A percentile compares a stretch with the other conserved stretches of the same genome.
Evolutionary conservation across 2,888 invertebrate genomes (phyloP).

Genomic region (Ophioninae sp.): DNA sequence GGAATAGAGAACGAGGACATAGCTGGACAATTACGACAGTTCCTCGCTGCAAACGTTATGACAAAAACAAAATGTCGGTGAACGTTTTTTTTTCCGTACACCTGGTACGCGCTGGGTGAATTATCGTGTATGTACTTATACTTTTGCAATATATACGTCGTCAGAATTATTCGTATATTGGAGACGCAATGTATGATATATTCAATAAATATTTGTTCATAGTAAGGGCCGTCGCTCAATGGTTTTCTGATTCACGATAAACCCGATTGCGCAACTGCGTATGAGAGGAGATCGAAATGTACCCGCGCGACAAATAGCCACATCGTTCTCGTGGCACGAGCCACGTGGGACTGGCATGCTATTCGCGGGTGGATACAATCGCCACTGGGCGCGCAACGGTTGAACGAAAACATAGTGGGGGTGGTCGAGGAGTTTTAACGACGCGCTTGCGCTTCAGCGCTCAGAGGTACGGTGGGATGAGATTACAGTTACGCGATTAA

Average conservation of each 20-base stretch:
- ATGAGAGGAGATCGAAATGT: background rate
- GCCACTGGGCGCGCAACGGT: too few species aligned
- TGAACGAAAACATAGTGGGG: too few species aligned
- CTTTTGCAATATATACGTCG: conserved; percentile 22
- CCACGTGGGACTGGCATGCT: background rate
- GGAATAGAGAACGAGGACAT: conserved; percentile 22
- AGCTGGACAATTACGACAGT: conserved; percentile 36
- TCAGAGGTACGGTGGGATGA: too few species aligned
- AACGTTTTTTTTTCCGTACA: conserved; percentile 21
- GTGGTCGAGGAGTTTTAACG: too few species aligned
- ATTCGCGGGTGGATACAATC: too few species aligned
- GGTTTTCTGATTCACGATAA: background rate
- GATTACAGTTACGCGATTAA: too few species aligned
- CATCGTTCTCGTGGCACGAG: background rate
- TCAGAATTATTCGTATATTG: conserved; percentile 61
- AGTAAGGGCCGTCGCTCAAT: conserved; percentile 47
- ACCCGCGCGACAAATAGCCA: background rate
- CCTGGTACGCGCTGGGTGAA: conserved; percentile 33
- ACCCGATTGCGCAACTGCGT: background rate
- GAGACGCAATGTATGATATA: conserved; percentile 65
- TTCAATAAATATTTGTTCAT: conserved; percentile 68
- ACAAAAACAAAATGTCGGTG: background rate
- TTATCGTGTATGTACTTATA: conserved; percentile 21
- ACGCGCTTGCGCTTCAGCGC: too few species aligned
- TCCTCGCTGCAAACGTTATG: conserved; percentile 39